Base-by-base conservation (phyloP, 1,140 invertebrate species). In the Drusus annulatus region DNA sequence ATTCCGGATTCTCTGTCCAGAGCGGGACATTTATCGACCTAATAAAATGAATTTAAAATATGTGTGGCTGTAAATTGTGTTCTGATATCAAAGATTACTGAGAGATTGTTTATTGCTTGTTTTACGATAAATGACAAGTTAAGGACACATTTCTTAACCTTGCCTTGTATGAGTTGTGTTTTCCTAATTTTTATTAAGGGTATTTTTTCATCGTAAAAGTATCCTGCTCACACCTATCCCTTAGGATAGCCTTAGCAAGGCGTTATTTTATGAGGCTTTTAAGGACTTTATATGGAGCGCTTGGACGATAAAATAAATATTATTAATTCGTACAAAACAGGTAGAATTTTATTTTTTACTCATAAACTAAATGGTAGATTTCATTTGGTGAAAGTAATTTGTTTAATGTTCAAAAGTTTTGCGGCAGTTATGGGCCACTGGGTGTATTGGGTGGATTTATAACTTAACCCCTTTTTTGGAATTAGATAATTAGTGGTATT, bases 41-140 rank as follows among this genome's bases (percentile, higher is more conserved):
- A 58, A 75, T 75, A 75, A 74, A 75, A 58, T 60, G 31, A 58
- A 75, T 50, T n/a, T 3, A 60, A 75, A 31, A 36, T 17, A 75
- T 17, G 52, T n/a, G 4, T 10, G n/a, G 45, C 5, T 17, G 19
- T 50, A 58, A 75, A 58, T 71, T 23, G 25, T 68, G 17, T 68
- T 68, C 23, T 31, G 19, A 51, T 71, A 71, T 75, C 52, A 75
- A 75, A 75, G 54, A 17, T 17, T 16, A 58, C 25, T n/a, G 54
- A 19, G 16, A 28, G 15, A 8, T 75, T 75, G 60, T 75, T 75
- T 75, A 75, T 75, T 50, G 52, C 8, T 36, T 75, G 58, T 75
- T 75, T 75, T 75, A 75, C 71, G 54, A 75, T 56, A n/a, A 31
- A 21, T 3, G 51, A 58, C 68, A 51, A 69, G 17, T 71, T 23